phyloP scores from a whole-genome alignment of 2,888 invertebrate genomes.

The Odontothrips loti region DNA sequence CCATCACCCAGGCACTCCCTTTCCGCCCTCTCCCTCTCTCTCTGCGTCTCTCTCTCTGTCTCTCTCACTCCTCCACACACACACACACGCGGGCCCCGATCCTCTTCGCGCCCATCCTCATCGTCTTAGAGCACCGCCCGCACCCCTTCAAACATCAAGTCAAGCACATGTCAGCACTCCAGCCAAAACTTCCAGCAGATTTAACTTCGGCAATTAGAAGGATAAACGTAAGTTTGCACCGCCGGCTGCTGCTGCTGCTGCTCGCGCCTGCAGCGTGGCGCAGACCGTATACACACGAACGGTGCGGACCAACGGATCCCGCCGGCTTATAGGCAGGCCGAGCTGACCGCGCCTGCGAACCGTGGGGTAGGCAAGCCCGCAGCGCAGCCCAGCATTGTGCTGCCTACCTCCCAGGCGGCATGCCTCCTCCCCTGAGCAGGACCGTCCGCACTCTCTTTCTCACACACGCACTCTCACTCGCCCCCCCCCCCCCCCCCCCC shows the following conservation, averaged over 20 bases:
- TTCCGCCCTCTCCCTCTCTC: too few species aligned
- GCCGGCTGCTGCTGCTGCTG: not conserved
- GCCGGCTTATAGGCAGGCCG: not conserved
- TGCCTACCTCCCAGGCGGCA: not conserved
- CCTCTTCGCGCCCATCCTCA: not conserved
- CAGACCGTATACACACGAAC: not conserved
- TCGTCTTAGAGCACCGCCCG: not conserved
- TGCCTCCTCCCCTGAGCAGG: too few species aligned
- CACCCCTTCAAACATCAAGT: conserved; percentile 14
- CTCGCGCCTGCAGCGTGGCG: not conserved
- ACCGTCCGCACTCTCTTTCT: too few species aligned
- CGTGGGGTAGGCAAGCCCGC: not conserved
- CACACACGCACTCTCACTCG: too few species aligned
- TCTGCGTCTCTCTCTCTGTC: too few species aligned
- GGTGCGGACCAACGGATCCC: not conserved
- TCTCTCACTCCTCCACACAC: too few species aligned
- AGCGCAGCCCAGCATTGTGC: not conserved
- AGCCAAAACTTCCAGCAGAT: conserved; percentile 24
- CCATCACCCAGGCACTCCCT: too few species aligned
- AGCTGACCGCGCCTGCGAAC: not conserved
- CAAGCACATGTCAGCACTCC: conserved; percentile 25
- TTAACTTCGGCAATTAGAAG: conserved; percentile 26
- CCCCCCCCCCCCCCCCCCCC: too few species aligned
- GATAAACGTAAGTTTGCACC: conserved; percentile 23
- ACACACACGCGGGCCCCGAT: too few species aligned